Conservation (phyloP, 2,113 vertebrate species). For the Pangasianodon gigas region DNA sequence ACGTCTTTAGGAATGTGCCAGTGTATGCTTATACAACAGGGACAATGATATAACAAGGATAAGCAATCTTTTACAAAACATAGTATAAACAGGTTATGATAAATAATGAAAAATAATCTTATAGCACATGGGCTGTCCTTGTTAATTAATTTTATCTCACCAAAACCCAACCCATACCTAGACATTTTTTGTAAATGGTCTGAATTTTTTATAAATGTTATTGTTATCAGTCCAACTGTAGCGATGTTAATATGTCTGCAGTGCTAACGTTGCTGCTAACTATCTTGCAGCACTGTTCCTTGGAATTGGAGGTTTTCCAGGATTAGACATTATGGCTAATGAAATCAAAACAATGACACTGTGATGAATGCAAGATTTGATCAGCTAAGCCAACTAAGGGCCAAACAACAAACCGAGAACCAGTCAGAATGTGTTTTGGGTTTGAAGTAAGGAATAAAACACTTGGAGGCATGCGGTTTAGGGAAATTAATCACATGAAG, state of each 20-base stretch:
- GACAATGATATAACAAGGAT: not conserved
- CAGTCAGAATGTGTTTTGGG: not conserved
- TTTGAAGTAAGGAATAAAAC: not conserved
- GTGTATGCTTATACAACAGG: not conserved
- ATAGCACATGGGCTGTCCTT: too few species aligned
- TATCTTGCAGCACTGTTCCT: not conserved
- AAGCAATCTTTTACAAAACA: not conserved
- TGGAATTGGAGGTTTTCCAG: not conserved
- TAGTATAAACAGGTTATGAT: not conserved
- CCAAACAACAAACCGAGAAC: not conserved
- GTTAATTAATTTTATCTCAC: not conserved
- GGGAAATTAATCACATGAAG: not conserved
- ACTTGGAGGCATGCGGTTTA: not conserved
- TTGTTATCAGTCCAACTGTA: not conserved
- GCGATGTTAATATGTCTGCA: not conserved
- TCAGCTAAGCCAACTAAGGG: not conserved
- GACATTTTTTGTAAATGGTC: not conserved
- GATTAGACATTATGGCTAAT: not conserved
- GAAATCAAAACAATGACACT: not conserved
- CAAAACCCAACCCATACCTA: not conserved
- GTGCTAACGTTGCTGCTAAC: not conserved
- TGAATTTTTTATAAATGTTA: not conserved
- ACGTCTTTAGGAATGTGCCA: not conserved
- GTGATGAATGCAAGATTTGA: not conserved
- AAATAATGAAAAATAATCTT: not conserved